Base-by-base conservation (phyloP, 2,797 vertebrate species). In the Trachurus trachurus region DNA sequence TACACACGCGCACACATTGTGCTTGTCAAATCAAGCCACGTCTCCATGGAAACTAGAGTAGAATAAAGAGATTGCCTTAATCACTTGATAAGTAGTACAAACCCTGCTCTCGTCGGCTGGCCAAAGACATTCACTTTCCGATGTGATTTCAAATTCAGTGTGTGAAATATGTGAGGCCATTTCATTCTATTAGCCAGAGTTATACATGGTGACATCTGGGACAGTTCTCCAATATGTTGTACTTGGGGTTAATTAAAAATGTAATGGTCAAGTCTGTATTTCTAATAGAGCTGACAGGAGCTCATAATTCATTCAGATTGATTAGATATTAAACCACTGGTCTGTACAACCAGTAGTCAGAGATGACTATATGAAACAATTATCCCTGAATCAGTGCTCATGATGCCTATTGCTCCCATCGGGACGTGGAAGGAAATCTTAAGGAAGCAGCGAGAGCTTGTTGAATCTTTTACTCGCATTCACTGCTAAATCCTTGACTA, bases 21-120 rank as follows among this genome's bases (percentile, higher is more conserved):
- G 78, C 84, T 86, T 56, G 45, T 91, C 88, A 91, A 93, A 93
- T 92, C 83, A 87, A 92, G 84, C 76, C 78, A 80, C 40, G 89
- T 95, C 82, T 89, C 93, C 93, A 94, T 94, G 93, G 93, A 92
- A 94, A 94, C 93, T 87, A 72, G 84, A 87, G 85, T 76, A 16
- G 87, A 93, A 92, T 87, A 91, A 93, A 93, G 87, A 89, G 80
- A 88, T 83, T 70, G 83, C 89, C 86, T 90, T 93, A 91, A 93
- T 93, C 89, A 87, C 89, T 89, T 76, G 88, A 88, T 93, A 92
- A 94, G 93, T 92, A 68, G 81, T 80, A 86, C 86, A 91, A 89
- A 91, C 82, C 87, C 82, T 74, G 83, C 76, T 87, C 78, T 85
- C 44, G 22, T 85, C 75, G 81, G 70, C 75, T 81, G 74, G 78